Percentiles rank a stretch among this genome's conserved stretches.
Evolutionary conservation across 2,888 invertebrate species (phyloP).

Genomic region (Meteorus colon): DNA sequence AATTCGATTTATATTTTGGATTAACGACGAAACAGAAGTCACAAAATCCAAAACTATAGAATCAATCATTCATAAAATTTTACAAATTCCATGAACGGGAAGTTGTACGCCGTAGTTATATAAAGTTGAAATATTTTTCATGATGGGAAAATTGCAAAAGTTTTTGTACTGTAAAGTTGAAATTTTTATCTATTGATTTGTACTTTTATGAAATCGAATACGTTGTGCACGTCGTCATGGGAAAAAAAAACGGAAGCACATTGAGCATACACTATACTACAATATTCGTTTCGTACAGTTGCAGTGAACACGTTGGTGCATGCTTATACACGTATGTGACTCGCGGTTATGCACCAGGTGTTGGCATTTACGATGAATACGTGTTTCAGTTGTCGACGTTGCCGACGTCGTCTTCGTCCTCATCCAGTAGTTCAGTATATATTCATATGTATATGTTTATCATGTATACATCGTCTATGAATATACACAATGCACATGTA

Average conservation of each 20-base stretch:
- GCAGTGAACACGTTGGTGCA: not conserved
- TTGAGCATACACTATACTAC: not conserved
- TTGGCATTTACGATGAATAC: constrained; percentile 62
- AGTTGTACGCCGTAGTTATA: too few relatives aligned
- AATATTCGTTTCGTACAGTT: constrained; percentile 4
- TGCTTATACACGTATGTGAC: constrained; percentile 47
- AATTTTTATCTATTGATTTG: too few relatives aligned
- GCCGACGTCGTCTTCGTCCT: constrained; percentile 32
- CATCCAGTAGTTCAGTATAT: constrained; percentile 38
- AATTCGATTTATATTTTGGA: too few relatives aligned
- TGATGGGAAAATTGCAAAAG: too few relatives aligned
- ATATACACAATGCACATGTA: constrained; percentile 19
- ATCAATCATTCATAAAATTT: too few relatives aligned
- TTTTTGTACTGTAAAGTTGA: too few relatives aligned
- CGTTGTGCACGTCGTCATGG: not conserved
- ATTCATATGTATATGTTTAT: constrained; percentile 26
- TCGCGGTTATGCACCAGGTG: constrained; percentile 63
- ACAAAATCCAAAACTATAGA: too few relatives aligned
- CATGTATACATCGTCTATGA: constrained; percentile 20
- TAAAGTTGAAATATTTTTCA: too few relatives aligned
- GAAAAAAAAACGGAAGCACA: not conserved
- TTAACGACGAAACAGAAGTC: too few relatives aligned
- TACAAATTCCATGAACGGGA: too few relatives aligned
- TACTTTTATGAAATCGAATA: not conserved
- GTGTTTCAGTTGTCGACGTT: constrained; percentile 52